Base-by-base conservation (phyloP, 2,797 vertebrate genomes). In the Argya squamiceps region DNA sequence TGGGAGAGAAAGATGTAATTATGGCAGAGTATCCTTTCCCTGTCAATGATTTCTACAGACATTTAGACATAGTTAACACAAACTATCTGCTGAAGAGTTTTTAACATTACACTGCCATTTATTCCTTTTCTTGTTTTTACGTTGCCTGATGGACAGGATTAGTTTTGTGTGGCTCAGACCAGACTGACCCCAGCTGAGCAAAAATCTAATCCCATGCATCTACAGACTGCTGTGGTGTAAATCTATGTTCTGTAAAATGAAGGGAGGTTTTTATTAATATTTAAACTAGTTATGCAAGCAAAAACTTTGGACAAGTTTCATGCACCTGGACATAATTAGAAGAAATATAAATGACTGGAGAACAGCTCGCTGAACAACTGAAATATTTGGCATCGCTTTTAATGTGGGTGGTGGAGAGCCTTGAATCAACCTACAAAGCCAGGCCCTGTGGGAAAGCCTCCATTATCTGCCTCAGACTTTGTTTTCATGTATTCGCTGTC, bases 291-390 rank as follows among this genome's bases (percentile, higher is more conserved):
- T 96, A 91, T 56, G 83, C 85, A 96, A 94, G 73, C 34, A 84
- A 89, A 95, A 79, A 18, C 55, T 87, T 84, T 95, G 95, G 96
- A 96, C 52, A 86, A n/a, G 24, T 84, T 95, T 96, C 94, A 89
- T 60, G 91, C 96, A 96, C 96, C 92, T 97, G 96, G 94, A 95
- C 85, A 70, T n/a, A 94, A 96, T 96, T 95, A 97, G 20, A 71
- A 71, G 59, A 76, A 93, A 90, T 73, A 84, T 1, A 90, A 96
- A 86, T 76, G 69, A 90, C 95, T 94, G 56, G 93, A 91, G 59
- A 95, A 92, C 67, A 92, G 83, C 39, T 93, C 59, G 78, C 69
- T 63, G 59, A 94, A 93, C 84, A 93, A 94, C 90, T 79, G 87
- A 74, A 89, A 69, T 92, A 92, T 46, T 93, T 96, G 86, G 89